Conservation (phyloP, 2,113 vertebrate genomes). For the Gallinago paraguaiae region DNA sequence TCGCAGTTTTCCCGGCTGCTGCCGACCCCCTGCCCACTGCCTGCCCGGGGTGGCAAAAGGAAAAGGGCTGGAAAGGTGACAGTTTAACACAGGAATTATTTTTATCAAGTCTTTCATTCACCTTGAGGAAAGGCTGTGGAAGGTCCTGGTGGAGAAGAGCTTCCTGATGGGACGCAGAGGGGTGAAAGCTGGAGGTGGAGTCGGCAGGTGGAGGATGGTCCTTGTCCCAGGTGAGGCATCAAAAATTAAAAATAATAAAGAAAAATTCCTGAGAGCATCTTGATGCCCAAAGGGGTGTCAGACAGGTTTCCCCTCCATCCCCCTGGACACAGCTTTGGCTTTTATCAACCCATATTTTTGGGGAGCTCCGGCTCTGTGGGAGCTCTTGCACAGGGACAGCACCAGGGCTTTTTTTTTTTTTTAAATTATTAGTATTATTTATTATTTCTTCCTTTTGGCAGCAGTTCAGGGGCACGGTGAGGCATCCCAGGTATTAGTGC, state of each 20-base stretch:
- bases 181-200: not conserved
- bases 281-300: not conserved
- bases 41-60: not conserved
- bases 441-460: not conserved
- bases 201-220: fast-evolving
- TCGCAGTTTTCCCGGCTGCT: fast-evolving
- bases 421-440: fast-evolving
- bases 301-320: not conserved
- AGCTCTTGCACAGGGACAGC: not conserved
- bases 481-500: not conserved
- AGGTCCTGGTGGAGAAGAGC: not conserved
- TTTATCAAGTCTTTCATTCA: not conserved
- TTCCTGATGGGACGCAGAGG: fast-evolving
- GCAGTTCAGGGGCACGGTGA: fast-evolving
- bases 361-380: fast-evolving
- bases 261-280: not conserved
- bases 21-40: fast-evolving
- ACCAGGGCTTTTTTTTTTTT: not conserved
- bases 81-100: not conserved
- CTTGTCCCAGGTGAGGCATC: not conserved
- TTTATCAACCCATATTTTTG: fast-evolving
- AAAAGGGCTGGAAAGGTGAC: not conserved
- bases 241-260: not conserved
- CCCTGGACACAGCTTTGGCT: not conserved
- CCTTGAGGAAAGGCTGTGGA: not conserved